phyloP scores from a whole-genome alignment of 2,888 invertebrate genomes.

The Euzetes globulus region DNA sequence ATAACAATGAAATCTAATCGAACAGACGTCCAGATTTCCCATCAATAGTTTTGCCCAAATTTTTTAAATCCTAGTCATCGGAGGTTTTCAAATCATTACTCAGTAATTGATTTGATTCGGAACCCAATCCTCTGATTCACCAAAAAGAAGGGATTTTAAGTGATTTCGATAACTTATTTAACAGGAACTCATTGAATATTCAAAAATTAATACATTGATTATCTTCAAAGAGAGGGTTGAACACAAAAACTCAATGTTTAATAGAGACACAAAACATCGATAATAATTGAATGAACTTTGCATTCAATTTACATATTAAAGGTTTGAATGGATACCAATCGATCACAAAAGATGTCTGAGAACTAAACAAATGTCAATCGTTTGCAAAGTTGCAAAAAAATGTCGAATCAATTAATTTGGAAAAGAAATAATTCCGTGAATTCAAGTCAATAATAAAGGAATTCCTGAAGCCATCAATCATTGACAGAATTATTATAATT shows the following conservation, averaged over 20 bases:
- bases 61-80: background rate
- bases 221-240: too few relatives aligned
- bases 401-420: background rate
- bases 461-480: slow-evolving; percentile 3
- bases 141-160: background rate
- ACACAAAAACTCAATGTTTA: too few relatives aligned
- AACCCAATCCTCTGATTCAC: background rate
- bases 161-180: too few relatives aligned
- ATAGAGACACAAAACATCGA: background rate
- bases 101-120: too few relatives aligned
- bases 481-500: background rate
- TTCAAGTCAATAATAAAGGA: background rate
- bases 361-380: background rate
- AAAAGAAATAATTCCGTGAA: background rate
- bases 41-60: background rate
- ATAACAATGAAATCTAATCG: slow-evolving; percentile 12
- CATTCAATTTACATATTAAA: background rate
- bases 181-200: too few relatives aligned
- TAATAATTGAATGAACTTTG: background rate
- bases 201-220: too few relatives aligned
- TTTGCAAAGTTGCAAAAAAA: background rate
- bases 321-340: background rate
- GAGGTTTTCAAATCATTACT: background rate
- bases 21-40: background rate
- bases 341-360: background rate